A percentile compares a stretch with the other conserved stretches of the same genome.
Conservation (phyloP, 2,888 invertebrate species). For the Torymus tubicola region DNA sequence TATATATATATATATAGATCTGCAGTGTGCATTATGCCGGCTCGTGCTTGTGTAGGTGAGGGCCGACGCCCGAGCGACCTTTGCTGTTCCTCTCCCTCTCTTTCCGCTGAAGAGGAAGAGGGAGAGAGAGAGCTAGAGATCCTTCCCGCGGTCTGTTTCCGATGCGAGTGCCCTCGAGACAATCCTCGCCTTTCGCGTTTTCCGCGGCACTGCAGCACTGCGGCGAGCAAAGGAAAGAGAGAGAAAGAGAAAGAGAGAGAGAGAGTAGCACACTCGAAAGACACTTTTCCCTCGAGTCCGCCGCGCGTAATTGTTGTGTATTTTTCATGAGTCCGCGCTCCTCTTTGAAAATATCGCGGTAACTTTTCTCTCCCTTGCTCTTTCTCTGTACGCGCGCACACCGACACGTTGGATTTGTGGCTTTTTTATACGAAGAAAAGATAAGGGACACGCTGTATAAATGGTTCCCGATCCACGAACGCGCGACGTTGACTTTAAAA, state of each 20-base stretch:
- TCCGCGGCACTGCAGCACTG: neutral
- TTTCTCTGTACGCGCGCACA: neutral
- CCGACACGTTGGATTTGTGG: constrained; percentile 21
- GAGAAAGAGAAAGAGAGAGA: neutral
- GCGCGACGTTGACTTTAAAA: too few species aligned
- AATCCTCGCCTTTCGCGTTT: constrained; percentile 15
- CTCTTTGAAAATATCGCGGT: constrained; percentile 22
- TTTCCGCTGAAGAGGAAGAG: neutral
- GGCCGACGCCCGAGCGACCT: constrained; percentile 25
- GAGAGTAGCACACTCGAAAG: constrained; percentile 18
- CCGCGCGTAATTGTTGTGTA: constrained; percentile 47
- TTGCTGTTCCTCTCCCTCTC: constrained; percentile 10
- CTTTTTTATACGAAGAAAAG: constrained; percentile 38
- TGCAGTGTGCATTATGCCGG: neutral
- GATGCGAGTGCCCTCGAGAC: constrained; percentile 26
- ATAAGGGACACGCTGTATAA: neutral
- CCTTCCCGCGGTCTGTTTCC: constrained; percentile 18
- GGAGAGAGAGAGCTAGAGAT: neutral
- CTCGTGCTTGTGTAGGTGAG: neutral
- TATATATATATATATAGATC: neutral
- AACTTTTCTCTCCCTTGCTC: neutral
- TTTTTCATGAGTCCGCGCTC: constrained; percentile 42
- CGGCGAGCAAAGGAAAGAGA: neutral
- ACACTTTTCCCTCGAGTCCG: constrained; percentile 3
- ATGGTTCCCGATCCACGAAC: constrained; percentile 1